These are phyloP conservation scores for Scaptomyza parva DNA, from an alignment of 2,888 invertebrate species.

Conservation along the genomic window DNA sequence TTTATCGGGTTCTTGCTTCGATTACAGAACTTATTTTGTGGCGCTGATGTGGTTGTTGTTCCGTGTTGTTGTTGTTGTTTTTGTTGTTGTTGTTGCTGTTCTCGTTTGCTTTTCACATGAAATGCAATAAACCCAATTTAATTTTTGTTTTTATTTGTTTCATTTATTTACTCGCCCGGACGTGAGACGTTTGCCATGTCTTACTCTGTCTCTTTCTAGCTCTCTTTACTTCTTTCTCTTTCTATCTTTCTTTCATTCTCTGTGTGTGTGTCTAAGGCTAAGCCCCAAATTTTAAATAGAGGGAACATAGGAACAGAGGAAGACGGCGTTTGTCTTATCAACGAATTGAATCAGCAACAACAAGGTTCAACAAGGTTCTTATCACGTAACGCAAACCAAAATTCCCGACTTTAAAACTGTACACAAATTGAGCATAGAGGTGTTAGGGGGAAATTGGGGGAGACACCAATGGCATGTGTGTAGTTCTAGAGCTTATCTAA, in stretches of 20 bases:
- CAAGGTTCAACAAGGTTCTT: constrained; percentile 59
- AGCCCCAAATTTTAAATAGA: constrained; percentile 11
- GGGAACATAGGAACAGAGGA: neutral
- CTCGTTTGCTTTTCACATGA: constrained; percentile 75
- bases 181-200: constrained; percentile 52
- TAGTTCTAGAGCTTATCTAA: constrained; percentile 33
- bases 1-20: constrained; percentile 40
- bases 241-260: neutral
- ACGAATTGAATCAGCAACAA: constrained; percentile 58
- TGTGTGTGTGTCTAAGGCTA: neutral
- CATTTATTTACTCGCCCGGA: constrained; percentile 68
- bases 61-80: constrained; percentile 5
- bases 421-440: neutral
- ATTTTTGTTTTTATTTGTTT: constrained; percentile 73
- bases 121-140: constrained; percentile 78
- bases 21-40: constrained; percentile 24
- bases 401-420: constrained; percentile 30
- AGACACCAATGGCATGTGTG: neutral
- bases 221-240: too few relatives aligned
- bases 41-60: constrained; percentile 3
- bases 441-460: neutral
- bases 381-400: constrained; percentile 61
- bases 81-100: constrained; percentile 17
- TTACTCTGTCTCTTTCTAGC: constrained; percentile 6
- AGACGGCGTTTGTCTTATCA: constrained; percentile 50